phyloP scores from a whole-genome alignment of 2,888 invertebrate genomes.

The Drosophila kokeensis region DNA sequence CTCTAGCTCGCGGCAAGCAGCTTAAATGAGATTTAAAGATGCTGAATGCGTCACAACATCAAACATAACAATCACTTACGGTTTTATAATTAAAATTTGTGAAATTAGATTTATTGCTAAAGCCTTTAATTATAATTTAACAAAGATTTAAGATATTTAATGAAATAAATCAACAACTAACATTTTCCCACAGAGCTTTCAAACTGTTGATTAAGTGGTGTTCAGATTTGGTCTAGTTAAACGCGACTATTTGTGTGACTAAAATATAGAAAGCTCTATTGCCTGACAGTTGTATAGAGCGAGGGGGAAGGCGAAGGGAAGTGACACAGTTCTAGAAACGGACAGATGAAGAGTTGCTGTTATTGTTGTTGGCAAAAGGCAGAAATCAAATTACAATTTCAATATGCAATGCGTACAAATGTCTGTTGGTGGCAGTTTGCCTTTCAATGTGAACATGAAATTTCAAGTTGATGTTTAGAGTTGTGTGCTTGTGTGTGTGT shows the following conservation, averaged over 20 bases:
- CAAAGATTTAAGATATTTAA: background rate
- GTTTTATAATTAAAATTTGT: background rate
- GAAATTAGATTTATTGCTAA: background rate
- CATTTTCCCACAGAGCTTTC: background rate
- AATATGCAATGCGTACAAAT: slow-evolving; percentile 78
- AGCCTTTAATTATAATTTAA: background rate
- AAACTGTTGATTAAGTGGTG: slow-evolving; percentile 28
- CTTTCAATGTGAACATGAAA: slow-evolving; percentile 77
- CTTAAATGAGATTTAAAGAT: background rate
- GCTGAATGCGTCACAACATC: background rate
- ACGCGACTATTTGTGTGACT: slow-evolving; percentile 10
- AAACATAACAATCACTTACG: background rate
- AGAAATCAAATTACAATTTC: slow-evolving; percentile 81
- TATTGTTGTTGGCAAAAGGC: slow-evolving; percentile 67
- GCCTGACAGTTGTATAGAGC: slow-evolving; percentile 10
- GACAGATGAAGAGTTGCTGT: slow-evolving; percentile 47
- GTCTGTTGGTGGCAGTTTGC: slow-evolving; percentile 78
- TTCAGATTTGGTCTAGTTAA: slow-evolving; percentile 15
- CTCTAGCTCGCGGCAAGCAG: background rate
- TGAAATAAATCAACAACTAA: background rate
- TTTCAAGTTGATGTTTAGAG: slow-evolving; percentile 73
- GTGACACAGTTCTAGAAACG: slow-evolving; percentile 16
- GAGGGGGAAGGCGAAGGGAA: background rate
- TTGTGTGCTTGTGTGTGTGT: slow-evolving; percentile 7
- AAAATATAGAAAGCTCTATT: slow-evolving; percentile 30